phyloP scores from a whole-genome alignment of 2,888 invertebrate species.

The Drosophila nr. medialis region DNA sequence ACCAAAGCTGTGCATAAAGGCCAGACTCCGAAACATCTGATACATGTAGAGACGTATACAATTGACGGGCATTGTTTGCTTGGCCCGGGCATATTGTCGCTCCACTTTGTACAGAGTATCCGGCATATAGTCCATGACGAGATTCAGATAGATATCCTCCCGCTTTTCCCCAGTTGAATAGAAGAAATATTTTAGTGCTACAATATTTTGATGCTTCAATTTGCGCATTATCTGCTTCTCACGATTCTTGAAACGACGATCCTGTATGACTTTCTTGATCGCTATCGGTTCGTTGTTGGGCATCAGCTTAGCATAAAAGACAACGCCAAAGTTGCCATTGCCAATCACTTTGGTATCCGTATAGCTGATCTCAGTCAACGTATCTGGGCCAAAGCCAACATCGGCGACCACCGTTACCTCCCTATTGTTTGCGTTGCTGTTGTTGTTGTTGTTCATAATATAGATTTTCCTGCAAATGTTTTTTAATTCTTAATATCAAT shows the following conservation, averaged over 20 bases:
- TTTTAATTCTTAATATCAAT: conserved; percentile 2
- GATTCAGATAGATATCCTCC: conserved; percentile 99
- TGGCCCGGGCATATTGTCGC: conserved; percentile 99
- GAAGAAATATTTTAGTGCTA: conserved; percentile 99
- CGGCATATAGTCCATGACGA: conserved; percentile 99
- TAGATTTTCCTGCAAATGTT: background rate
- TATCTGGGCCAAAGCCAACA: conserved; percentile 97
- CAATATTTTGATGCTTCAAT: conserved; percentile 99
- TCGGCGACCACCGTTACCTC: conserved; percentile 99
- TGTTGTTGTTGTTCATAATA: conserved; percentile 23
- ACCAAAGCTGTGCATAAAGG: conserved; percentile 99
- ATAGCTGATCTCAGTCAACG: conserved; percentile 98
- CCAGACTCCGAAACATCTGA: conserved; percentile 99
- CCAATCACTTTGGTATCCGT: conserved; percentile 99
- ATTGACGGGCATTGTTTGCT: conserved; percentile 99
- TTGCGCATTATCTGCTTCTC: conserved; percentile 99
- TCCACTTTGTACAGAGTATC: conserved; percentile 99
- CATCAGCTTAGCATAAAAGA: conserved; percentile 98
- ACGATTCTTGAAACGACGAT: conserved; percentile 99
- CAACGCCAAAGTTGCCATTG: conserved; percentile 99
- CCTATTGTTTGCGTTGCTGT: conserved; percentile 85
- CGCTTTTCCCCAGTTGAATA: conserved; percentile 99
- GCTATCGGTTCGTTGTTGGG: conserved; percentile 98
- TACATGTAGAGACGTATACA: conserved; percentile 99
- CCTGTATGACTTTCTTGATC: conserved; percentile 99